phyloP scores from a whole-genome alignment of 2,888 invertebrate genomes.

The Eurois occulta region DNA sequence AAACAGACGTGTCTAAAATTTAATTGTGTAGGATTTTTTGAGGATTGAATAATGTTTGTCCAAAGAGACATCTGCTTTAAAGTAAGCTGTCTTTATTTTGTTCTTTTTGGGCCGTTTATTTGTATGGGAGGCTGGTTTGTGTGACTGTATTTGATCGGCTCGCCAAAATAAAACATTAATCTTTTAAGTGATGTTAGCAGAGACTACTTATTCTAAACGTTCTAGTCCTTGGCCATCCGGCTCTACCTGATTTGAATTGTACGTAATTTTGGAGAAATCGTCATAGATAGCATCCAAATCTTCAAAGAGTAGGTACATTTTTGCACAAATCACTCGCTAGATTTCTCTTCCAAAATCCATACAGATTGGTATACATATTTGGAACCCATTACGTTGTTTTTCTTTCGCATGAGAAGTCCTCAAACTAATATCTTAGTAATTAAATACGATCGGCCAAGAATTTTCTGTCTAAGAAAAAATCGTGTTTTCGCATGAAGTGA shows the following conservation, averaged over 20 bases:
- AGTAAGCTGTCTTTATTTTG: background rate
- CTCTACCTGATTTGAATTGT: background rate
- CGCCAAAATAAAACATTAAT: slow-evolving; percentile 16
- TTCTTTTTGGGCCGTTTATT: background rate
- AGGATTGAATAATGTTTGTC: slow-evolving; percentile 2
- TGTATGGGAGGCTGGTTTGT: background rate
- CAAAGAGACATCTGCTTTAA: background rate
- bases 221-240: background rate
- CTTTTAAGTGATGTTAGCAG: background rate
- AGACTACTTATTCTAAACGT: background rate
- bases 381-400: background rate
- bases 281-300: background rate
- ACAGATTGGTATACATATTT: slow-evolving; percentile 12
- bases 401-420: background rate
- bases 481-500: background rate
- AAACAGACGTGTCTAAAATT: slow-evolving; percentile 10
- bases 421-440: slow-evolving; percentile 8
- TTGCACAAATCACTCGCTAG: background rate
- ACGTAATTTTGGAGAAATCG: background rate
- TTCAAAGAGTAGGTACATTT: background rate
- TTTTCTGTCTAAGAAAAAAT: background rate
- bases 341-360: background rate
- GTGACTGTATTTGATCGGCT: background rate
- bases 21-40: background rate
- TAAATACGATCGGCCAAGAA: slow-evolving; percentile 5